Conservation (phyloP, 1,140 invertebrate genomes). For the Euura saliciscinereae region DNA sequence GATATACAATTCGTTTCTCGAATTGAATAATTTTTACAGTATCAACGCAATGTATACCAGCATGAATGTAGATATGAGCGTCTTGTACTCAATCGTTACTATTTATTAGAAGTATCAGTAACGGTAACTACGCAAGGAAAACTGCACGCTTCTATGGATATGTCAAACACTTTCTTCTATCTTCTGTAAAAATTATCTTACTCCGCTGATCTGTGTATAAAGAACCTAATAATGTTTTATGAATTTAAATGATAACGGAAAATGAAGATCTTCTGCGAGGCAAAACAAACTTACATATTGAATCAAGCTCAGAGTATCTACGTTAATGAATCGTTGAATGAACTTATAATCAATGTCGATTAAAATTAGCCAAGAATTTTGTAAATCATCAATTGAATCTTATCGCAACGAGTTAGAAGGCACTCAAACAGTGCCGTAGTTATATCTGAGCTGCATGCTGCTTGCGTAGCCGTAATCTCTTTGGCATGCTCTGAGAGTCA, state of each 20-base stretch:
- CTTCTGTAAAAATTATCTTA: neutral
- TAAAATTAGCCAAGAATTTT: too few relatives aligned
- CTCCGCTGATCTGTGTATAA: too few relatives aligned
- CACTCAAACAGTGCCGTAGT: neutral
- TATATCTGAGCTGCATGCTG: constrained; percentile 32
- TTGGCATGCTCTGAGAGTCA: constrained; percentile 46
- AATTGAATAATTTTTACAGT: neutral
- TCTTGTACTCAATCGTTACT: neutral
- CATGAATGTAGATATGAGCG: neutral
- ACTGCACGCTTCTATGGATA: neutral
- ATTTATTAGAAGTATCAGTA: neutral
- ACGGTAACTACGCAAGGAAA: neutral
- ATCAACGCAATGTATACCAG: neutral
- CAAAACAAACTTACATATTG: too few relatives aligned
- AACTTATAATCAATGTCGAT: too few relatives aligned
- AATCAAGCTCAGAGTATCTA: too few relatives aligned
- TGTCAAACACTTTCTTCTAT: neutral
- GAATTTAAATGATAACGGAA: too few relatives aligned
- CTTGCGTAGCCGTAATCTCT: constrained; percentile 32
- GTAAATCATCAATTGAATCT: too few relatives aligned
- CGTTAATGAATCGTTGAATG: too few relatives aligned
- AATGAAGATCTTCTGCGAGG: too few relatives aligned
- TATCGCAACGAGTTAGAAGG: too few relatives aligned
- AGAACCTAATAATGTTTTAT: too few relatives aligned
- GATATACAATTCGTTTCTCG: neutral